phyloP scores from a whole-genome alignment of 2,888 invertebrate species.

The Eustalomyia histrio region DNA sequence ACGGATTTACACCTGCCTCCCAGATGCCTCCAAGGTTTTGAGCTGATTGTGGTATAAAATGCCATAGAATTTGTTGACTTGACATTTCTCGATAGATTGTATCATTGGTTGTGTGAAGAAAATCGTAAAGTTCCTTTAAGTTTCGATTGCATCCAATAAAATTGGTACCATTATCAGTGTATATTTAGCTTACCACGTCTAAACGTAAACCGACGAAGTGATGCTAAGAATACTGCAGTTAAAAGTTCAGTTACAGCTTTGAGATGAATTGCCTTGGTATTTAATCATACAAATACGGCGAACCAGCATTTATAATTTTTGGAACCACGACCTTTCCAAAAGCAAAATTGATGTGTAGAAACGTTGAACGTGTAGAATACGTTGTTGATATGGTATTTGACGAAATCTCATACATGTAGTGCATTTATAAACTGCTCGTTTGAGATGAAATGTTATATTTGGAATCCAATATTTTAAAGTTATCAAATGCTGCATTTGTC shows the following conservation, averaged over 20 bases:
- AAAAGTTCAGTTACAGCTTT: slow-evolving; percentile 54
- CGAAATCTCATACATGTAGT: too few relatives aligned
- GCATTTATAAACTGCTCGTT: too few relatives aligned
- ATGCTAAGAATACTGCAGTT: slow-evolving; percentile 69
- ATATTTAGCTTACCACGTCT: slow-evolving; percentile 45
- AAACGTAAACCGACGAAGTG: slow-evolving; percentile 69
- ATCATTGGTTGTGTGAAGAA: slow-evolving; percentile 41
- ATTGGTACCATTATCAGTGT: slow-evolving; percentile 63
- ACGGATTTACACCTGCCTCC: slow-evolving; percentile 74
- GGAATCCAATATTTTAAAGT: too few relatives aligned
- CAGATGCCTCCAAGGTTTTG: slow-evolving; percentile 74
- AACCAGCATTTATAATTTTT: slow-evolving; percentile 52
- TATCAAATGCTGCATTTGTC: too few relatives aligned
- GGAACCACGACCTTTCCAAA: slow-evolving; percentile 56
- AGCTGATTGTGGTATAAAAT: slow-evolving; percentile 75
- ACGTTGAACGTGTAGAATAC: too few relatives aligned
- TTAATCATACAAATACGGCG: slow-evolving; percentile 53
- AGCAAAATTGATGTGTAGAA: slow-evolving; percentile 45
- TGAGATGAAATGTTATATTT: too few relatives aligned
- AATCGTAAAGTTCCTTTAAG: too few relatives aligned
- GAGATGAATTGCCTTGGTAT: slow-evolving; percentile 55
- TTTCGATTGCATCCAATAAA: slow-evolving; percentile 60
- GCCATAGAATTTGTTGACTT: slow-evolving; percentile 68
- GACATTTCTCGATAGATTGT: slow-evolving; percentile 38
- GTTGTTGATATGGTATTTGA: too few relatives aligned